Base-by-base conservation (phyloP, 2,113 vertebrate genomes). In the Sander vitreus region DNA sequence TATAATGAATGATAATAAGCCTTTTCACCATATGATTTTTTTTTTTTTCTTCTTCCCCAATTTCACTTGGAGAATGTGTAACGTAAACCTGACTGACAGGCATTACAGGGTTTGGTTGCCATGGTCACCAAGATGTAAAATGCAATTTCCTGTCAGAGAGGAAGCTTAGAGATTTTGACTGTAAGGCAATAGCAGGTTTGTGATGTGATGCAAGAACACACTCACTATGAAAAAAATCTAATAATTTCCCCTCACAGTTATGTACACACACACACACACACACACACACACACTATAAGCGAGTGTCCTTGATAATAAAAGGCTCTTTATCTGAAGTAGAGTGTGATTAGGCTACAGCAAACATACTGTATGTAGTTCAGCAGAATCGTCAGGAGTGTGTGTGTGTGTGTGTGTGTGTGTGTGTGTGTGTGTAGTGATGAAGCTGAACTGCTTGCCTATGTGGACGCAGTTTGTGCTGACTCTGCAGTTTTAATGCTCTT, bases 111-210 rank as follows among this genome's bases (percentile, higher is more conserved):
- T 73, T 67, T 45, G 53, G 79, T 86, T 88, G 70, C 75, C 76
- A 87, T 88, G 71, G 80, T 79, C 58, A 80, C 83, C n/a, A 48
- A 71, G 81, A 88, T 85, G 81, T 74, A 73, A 89, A 82, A 76
- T 78, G 73, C 69, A 83, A 82, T 84, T 88, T 90, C 86, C 84
- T 77, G 79, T 86, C 33, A 30, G 48, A 18, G 51, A 76, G 65
- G 80, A 84, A 63, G 75, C 63, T 25, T 27, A 39, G 59, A 66
- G 39, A 68, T 60, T 77, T 54, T 55, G 23, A 81, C 68, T 71
- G 75, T n/a, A 16, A 30, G 19, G 76, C 23, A 75, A 51, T 39
- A 18, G 53, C 19, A 48, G 57, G 64, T 63, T 45, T 74, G 68
- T 36, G 75, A 68, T 80, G 71, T 64, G 58, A 81, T 19, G 68